Evolutionary conservation across 1,140 invertebrate species (phyloP), one percentile per base, ranked within the genome.

Genomic region (Drosophila persimilis): DNA sequence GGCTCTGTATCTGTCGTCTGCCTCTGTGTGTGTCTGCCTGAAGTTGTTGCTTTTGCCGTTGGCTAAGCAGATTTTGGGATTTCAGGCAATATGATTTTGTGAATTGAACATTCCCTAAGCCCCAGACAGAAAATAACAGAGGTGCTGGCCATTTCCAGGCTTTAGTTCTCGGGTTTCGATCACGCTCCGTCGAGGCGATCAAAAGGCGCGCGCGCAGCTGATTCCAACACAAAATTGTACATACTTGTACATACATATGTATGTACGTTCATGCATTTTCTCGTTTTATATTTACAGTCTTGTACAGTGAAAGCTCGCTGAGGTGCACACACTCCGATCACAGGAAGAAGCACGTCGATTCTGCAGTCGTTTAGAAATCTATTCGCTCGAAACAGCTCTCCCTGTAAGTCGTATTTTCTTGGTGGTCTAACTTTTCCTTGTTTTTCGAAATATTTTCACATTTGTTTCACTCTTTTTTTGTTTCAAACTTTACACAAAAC

Each of bases 41-140:
- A 31, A 44, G 43, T 41, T 24, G 31, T 31, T 50, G 17, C 48
- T 43, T 67, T 69, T 56, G 55, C 48, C 11, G 64, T 69, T 69
- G 66, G 66, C 63, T 69, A 69, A 69, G 66, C 66, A 69, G 52
- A 69, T 69, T 69, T 69, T 43, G 31, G 46, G 59, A 47, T 67
- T 48, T 39, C 65, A 47, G 62, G 35, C 65, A 67, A 26, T 69
- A 62, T 50, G 65, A 67, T 54, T 55, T 55, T 20, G 61, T 66
- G 63, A 67, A 67, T 66, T 44, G 64, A 69, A 67, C 44, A 47
- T 44, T 65, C 31, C 24, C 62, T 53, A 47, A 54, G 43, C 43
- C 31, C 45, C 64, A 64, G 47, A 66, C 63, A 64, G n/a, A 17
- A 20, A 44, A 22, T 8, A 2, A 4, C 29, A 26, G 31, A 52